Evolutionary conservation across 1,140 invertebrate species (phyloP).

Genomic region (Gonioctena quinquepunctata): DNA sequence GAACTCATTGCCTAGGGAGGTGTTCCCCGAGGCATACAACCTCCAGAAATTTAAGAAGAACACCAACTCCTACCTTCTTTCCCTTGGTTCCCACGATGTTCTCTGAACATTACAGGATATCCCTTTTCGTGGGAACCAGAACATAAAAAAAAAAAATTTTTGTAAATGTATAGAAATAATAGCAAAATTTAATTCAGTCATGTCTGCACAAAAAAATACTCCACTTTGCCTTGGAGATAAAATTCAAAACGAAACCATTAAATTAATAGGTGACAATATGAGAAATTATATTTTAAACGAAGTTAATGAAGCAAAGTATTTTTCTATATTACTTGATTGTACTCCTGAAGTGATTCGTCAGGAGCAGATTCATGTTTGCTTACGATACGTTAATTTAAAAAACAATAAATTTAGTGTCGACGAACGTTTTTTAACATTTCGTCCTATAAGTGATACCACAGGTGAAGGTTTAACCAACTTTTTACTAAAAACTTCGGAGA

Average conservation of each 20-base stretch:
- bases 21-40: too few relatives aligned
- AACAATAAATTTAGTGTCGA: slow-evolving; percentile 15
- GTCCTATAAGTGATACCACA: slow-evolving; percentile 19
- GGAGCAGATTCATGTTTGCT: slow-evolving; percentile 28
- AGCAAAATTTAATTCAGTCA: slow-evolving; percentile 41
- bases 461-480: slow-evolving; percentile 24
- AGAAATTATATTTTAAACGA: slow-evolving; percentile 20
- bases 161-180: slow-evolving; percentile 40
- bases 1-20: too few relatives aligned
- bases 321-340: slow-evolving; percentile 30
- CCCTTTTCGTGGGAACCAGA: too few relatives aligned
- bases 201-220: slow-evolving; percentile 22
- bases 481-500: slow-evolving; percentile 10
- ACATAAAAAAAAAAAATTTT: slow-evolving; percentile 47
- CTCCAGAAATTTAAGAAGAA: too few relatives aligned
- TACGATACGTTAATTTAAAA: slow-evolving; percentile 24
- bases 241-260: slow-evolving; percentile 42
- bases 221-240: slow-evolving; percentile 31
- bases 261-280: slow-evolving; percentile 17
- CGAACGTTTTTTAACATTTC: slow-evolving; percentile 32
- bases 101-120: too few relatives aligned
- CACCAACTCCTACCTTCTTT: too few relatives aligned
- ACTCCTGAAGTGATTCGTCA: slow-evolving; percentile 28
- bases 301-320: slow-evolving; percentile 27
- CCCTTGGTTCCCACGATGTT: too few relatives aligned